phyloP scores from a whole-genome alignment of 2,797 vertebrate species.

The Brachyalestes nurse region DNA sequence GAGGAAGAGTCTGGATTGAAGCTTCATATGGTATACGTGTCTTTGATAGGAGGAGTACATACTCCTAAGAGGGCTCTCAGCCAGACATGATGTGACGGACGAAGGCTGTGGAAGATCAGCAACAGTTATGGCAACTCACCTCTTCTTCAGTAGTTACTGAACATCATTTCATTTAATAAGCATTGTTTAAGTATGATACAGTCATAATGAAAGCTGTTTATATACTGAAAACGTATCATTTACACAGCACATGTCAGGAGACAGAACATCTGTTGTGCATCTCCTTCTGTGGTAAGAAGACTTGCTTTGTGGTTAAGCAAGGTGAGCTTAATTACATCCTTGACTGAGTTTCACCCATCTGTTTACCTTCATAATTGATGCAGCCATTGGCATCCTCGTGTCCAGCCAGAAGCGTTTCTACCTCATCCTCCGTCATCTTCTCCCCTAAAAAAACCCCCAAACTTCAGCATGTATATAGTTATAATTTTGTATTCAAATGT shows the following conservation, averaged over 20 bases:
- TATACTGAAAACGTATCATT: not conserved
- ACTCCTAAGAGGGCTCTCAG: conserved; percentile 82
- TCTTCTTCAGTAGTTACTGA: not conserved
- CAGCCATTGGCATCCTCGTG: conserved; percentile 95
- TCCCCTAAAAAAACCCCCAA: conserved; percentile 77
- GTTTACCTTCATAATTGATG: conserved; percentile 95
- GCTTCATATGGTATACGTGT: conserved; percentile 72
- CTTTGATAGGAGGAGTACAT: conserved; percentile 63
- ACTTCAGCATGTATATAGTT: not conserved
- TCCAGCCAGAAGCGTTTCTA: conserved; percentile 89
- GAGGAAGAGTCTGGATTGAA: conserved; percentile 70
- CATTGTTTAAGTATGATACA: not conserved
- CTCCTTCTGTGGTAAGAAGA: not conserved
- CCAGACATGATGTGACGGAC: conserved; percentile 94
- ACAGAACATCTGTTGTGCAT: not conserved
- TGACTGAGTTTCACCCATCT: not conserved
- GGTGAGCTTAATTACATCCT: not conserved
- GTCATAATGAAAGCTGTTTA: not conserved
- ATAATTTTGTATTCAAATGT: not conserved
- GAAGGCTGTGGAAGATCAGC: conserved; percentile 86
- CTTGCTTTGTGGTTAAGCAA: not conserved
- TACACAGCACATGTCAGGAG: not conserved
- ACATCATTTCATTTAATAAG: not conserved
- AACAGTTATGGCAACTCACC: conserved; percentile 36
- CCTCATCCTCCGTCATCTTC: conserved; percentile 96